Evolutionary conservation across 2,113 vertebrate genomes (phyloP).

Genomic region (Asarcornis scutulata): DNA sequence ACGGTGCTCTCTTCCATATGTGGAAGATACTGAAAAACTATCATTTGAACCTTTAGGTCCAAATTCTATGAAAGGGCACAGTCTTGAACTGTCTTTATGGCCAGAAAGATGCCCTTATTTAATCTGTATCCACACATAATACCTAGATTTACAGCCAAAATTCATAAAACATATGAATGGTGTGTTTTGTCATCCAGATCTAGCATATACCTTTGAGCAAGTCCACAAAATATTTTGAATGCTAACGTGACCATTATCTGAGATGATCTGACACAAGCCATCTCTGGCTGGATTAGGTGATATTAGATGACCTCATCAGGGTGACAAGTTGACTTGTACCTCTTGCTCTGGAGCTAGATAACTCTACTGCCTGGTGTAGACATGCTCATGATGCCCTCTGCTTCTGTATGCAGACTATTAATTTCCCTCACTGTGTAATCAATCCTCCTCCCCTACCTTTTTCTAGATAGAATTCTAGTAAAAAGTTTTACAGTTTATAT

Average conservation of each 20-base stretch:
- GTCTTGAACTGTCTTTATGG: not conserved
- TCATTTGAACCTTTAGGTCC: not conserved
- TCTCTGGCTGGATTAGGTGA: not conserved
- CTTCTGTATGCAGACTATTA: not conserved
- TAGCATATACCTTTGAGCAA: not conserved
- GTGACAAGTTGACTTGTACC: not conserved
- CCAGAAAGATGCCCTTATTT: not conserved
- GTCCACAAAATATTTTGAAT: not conserved
- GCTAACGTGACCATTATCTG: not conserved
- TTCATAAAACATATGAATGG: not conserved
- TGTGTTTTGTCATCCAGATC: not conserved
- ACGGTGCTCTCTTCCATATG: fast-evolving
- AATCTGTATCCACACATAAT: not conserved
- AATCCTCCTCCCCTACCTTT: not conserved
- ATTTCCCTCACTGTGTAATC: not conserved
- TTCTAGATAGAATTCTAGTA: not conserved
- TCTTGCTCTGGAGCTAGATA: not conserved
- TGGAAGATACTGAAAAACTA: fast-evolving
- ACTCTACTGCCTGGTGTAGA: not conserved
- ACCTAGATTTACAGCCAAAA: not conserved
- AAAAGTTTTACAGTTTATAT: not conserved
- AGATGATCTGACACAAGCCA: not conserved
- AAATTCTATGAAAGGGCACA: not conserved
- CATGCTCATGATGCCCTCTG: not conserved
- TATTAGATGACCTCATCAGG: too few species aligned